phyloP scores from a whole-genome alignment of 2,888 invertebrate genomes.

The Parthenolecanium corni region DNA sequence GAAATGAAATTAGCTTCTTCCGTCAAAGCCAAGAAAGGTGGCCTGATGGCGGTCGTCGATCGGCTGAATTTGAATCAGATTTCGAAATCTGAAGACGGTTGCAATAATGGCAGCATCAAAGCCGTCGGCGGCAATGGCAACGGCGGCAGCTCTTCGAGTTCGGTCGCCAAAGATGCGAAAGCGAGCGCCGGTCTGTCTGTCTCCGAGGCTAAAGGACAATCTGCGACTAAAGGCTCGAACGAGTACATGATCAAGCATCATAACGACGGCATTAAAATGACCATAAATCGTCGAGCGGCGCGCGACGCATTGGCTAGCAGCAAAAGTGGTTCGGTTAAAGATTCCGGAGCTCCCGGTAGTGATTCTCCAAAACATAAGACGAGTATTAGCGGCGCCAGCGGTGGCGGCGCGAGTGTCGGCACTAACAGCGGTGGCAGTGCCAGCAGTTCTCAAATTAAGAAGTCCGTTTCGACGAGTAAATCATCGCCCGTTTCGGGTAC shows the following conservation, averaged over 20 bases:
- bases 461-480: no score
- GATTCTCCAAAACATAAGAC: conserved; percentile 36
- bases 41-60: conserved; percentile 70
- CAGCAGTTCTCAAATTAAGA: background rate
- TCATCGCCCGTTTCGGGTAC: background rate
- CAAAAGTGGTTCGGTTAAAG: background rate
- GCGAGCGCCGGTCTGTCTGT: background rate
- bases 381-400: background rate
- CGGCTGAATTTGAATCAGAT: conserved; percentile 46
- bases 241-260: conserved; percentile 10
- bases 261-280: conserved; percentile 5
- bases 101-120: conserved; percentile 2
- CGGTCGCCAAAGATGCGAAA: conserved; percentile 1
- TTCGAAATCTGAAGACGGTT: background rate
- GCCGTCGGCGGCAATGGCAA: background rate
- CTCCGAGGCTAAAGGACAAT: conserved; percentile 2
- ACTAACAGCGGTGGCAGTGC: background rate
- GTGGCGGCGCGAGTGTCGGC: background rate
- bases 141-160: background rate
- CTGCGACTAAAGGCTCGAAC: background rate
- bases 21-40: conserved; percentile 42
- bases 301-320: background rate
- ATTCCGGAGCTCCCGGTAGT: background rate
- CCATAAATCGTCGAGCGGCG: background rate
- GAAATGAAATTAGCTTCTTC: background rate